Evolutionary conservation across 2,797 vertebrate genomes (phyloP).

Genomic region (Poeciliopsis infans): DNA sequence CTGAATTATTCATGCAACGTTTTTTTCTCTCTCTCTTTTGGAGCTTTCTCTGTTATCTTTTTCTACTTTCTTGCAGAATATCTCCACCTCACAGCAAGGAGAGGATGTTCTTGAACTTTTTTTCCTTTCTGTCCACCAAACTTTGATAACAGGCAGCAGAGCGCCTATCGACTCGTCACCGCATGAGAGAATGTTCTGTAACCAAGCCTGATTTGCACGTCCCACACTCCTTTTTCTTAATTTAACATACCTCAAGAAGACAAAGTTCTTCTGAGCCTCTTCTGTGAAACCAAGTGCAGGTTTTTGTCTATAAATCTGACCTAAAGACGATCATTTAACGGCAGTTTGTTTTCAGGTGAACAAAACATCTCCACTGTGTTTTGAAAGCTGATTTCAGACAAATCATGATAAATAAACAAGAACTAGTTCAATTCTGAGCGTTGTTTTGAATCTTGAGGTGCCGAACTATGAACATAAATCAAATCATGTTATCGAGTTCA

Average conservation of each 20-base stretch:
- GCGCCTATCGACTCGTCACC: conserved; percentile 16
- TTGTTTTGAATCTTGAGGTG: neutral
- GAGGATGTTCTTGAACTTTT: conserved; percentile 37
- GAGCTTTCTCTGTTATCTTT: conserved; percentile 45
- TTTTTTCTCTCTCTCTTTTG: conserved; percentile 1
- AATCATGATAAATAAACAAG: neutral
- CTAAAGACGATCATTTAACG: neutral
- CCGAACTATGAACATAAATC: neutral
- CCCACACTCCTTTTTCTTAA: neutral
- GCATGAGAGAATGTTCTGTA: neutral
- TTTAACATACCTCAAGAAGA: neutral
- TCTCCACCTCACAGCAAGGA: conserved; percentile 26
- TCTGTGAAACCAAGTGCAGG: neutral
- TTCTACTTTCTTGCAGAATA: conserved; percentile 22
- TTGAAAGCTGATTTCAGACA: neutral
- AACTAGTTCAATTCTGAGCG: neutral
- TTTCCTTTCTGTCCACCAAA: neutral
- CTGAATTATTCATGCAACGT: conserved; percentile 71
- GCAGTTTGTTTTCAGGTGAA: neutral
- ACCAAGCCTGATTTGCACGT: neutral
- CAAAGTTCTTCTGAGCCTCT: neutral
- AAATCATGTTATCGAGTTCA: neutral
- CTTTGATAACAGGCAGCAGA: conserved; percentile 30
- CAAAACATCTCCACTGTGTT: neutral
- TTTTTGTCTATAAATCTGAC: neutral